Conservation (phyloP, 2,888 invertebrate genomes). For the Epinotia demarniana region DNA sequence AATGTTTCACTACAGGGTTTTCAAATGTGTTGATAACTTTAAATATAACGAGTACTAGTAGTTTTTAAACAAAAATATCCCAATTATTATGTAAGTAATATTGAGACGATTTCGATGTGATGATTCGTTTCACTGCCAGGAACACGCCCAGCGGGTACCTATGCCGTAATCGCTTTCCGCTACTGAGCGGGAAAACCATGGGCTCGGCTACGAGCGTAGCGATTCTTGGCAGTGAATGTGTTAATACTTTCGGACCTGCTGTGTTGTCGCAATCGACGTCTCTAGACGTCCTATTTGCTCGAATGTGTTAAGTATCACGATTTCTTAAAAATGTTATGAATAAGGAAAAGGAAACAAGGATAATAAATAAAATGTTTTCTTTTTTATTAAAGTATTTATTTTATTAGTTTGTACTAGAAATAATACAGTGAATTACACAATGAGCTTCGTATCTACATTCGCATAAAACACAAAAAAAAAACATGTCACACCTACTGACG, state of each 20-base stretch:
- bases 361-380: background rate
- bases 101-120: background rate
- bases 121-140: too few species aligned
- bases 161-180: too few species aligned
- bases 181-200: too few species aligned
- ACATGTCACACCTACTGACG: too few species aligned
- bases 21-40: background rate
- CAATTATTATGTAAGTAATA: background rate
- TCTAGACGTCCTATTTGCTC: background rate
- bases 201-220: too few species aligned
- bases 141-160: too few species aligned
- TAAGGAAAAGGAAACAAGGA: background rate
- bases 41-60: background rate
- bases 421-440: constrained; percentile 5
- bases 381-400: background rate
- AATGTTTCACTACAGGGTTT: background rate
- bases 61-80: background rate
- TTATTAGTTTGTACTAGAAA: constrained; percentile 10
- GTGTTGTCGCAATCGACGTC: background rate
- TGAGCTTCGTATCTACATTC: background rate
- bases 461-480: background rate
- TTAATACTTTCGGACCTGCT: background rate
- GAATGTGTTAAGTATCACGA: too few species aligned
- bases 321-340: background rate
- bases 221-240: too few species aligned